Percentiles rank a stretch among this genome's conserved stretches.
These are phyloP conservation scores for Cheilosia vernalis DNA, from an alignment of 2,888 invertebrate genomes.

Conservation along the genomic window DNA sequence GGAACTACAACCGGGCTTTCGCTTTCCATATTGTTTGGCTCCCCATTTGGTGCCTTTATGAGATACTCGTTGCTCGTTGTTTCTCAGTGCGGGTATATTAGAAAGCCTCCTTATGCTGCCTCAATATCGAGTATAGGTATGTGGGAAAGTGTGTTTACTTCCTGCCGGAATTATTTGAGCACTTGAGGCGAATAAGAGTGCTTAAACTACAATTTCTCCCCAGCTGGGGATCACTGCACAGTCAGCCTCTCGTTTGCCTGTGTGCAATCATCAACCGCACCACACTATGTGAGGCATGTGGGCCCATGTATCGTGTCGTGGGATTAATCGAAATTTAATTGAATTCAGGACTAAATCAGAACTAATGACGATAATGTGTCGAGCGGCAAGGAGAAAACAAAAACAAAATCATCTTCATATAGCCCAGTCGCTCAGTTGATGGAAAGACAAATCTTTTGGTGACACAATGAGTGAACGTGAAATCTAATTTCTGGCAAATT, in stretches of 20 bases:
- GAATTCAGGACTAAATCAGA: conserved; percentile 46
- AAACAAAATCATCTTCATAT: conserved; percentile 13
- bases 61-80: conserved; percentile 21
- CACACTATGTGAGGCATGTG: conserved; percentile 25
- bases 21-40: conserved; percentile 2
- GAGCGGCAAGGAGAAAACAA: not conserved
- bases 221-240: conserved; percentile 16
- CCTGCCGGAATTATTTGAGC: conserved; percentile 5
- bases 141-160: not conserved
- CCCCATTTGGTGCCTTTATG: not conserved
- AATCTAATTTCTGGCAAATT: conserved; percentile 62
- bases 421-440: conserved; percentile 35
- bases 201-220: conserved; percentile 38
- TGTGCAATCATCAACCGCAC: conserved; percentile 33
- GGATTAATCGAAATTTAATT: conserved; percentile 73
- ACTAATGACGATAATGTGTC: not conserved
- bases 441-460: conserved; percentile 56
- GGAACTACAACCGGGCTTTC: conserved; percentile 41
- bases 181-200: conserved; percentile 21
- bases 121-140: conserved; percentile 10
- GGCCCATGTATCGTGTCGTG: conserved; percentile 44
- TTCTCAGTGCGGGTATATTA: not conserved
- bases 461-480: conserved; percentile 56
- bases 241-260: conserved; percentile 2
- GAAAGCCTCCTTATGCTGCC: conserved; percentile 2